Percentiles rank a stretch among this genome's conserved stretches.
phyloP scores from a whole-genome alignment of 2,888 invertebrate species.

The Oligia fasciuncula region DNA sequence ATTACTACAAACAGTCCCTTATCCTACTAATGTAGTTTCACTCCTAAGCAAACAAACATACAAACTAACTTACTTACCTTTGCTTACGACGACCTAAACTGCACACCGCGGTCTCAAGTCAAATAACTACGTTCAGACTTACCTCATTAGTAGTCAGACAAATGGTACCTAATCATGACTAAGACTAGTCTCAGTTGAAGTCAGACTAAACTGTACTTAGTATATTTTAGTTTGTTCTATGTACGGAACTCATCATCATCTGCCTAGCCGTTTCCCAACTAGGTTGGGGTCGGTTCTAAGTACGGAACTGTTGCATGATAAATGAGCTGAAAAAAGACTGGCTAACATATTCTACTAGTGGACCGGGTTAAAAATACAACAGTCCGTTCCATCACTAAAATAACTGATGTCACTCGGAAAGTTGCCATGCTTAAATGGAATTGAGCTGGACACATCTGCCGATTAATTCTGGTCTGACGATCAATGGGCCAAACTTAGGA shows the following conservation, averaged over 20 bases:
- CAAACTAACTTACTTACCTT: slow-evolving; percentile 20
- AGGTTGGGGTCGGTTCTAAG: not conserved
- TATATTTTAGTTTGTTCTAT: slow-evolving; percentile 11
- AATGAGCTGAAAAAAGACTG: not conserved
- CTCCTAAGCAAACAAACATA: not conserved
- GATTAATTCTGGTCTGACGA: too few species aligned
- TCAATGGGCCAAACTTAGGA: too few species aligned
- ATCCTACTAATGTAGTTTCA: not conserved
- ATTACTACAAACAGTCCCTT: not conserved
- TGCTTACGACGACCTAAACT: not conserved
- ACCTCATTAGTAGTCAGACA: slow-evolving; percentile 34
- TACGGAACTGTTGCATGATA: not conserved
- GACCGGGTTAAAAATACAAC: too few species aligned
- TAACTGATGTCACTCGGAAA: too few species aligned
- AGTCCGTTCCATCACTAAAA: too few species aligned
- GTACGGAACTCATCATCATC: not conserved
- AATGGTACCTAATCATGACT: slow-evolving; percentile 32
- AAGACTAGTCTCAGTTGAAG: slow-evolving; percentile 6
- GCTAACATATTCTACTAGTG: too few species aligned
- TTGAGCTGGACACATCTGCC: too few species aligned
- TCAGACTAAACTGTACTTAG: slow-evolving; percentile 19
- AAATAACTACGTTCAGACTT: slow-evolving; percentile 32
- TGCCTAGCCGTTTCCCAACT: too few species aligned
- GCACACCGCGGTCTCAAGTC: slow-evolving; percentile 6
- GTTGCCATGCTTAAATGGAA: too few species aligned